Evolutionary conservation across 1,140 invertebrate species (phyloP), one percentile per base, ranked within the genome.

Genomic region (Heliothis subflexa): DNA sequence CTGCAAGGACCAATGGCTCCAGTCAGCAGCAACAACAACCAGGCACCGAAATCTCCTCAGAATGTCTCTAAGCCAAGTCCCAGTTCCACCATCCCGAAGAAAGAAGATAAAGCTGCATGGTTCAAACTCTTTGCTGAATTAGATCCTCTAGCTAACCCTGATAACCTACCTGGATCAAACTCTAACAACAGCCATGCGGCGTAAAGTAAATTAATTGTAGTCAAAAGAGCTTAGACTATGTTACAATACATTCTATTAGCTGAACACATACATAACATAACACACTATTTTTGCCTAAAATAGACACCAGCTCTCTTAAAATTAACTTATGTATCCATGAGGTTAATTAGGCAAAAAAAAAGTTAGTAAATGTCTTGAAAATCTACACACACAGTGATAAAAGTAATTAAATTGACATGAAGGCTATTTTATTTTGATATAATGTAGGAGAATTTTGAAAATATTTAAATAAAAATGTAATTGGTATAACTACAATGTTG

Each of bases 81-180:
- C 25, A 83, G 33, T 49, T 18, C 80, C 57, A 28, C 78, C 10
- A 72, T 74, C 49, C 90, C 89, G 45, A 93, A 93, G 71, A 95
- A 92, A 71, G 94, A 94, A 59, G 92, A 95, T 66, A 96, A 95
- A 84, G 93, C 95, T 47, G 95, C 96, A 13, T 99, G 98, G 98
- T 96, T 98, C 83, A 98, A 98, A 91, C 95, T 99, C 33, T 99
- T 99, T 95, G 97, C 98, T 50, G 98, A 99, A 92, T 91, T 99
- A 49, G 98, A 99, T 95, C 98, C 98, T 9, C 94, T 99, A 5
- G 96, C 98, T 14, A 98, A 99, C 95, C 95, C 95, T 28, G 95
- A 96, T 78, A 93, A 87, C 61, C 84, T 95, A 21, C 91, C 86
- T 25, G 94, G 94, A 49, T 85, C 89, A 3, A 94, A 94, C 78